Conservation (phyloP, 1,140 invertebrate species). For the Papilio glaucus region DNA sequence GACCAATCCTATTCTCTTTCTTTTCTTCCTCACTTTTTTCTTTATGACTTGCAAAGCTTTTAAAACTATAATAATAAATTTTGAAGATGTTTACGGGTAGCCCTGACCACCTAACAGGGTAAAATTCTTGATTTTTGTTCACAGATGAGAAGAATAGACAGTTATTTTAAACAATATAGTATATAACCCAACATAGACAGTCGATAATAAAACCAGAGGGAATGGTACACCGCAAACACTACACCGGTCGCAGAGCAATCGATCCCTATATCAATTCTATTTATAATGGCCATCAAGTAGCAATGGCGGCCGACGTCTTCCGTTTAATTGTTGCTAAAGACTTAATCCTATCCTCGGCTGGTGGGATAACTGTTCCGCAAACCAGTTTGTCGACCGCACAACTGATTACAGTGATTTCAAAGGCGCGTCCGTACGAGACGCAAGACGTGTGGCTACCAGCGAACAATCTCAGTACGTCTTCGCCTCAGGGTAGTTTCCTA, state of each 20-base stretch:
- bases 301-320: conserved; percentile 42
- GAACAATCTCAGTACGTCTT: background rate
- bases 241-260: conserved; percentile 5
- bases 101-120: too few species aligned
- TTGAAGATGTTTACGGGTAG: too few species aligned
- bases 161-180: background rate
- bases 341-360: conserved; percentile 59
- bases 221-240: background rate
- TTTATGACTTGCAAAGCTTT: too few species aligned
- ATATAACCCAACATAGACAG: background rate
- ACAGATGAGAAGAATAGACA: too few species aligned
- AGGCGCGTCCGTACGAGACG: background rate
- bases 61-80: too few species aligned
- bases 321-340: conserved; percentile 64
- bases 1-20: too few species aligned
- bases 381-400: conserved; percentile 44
- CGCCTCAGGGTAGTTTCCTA: conserved; percentile 19
- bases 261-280: conserved; percentile 44
- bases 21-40: too few species aligned
- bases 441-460: conserved; percentile 23
- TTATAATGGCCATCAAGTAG: conserved; percentile 49
- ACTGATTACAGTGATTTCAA: conserved; percentile 48
- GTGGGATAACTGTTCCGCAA: conserved; percentile 54
- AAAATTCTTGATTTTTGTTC: too few species aligned
- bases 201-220: background rate